Evolutionary conservation across 2,888 invertebrate genomes (phyloP), one percentile per base, ranked within the genome.

Genomic region (Hirtodrosophila confusa): DNA sequence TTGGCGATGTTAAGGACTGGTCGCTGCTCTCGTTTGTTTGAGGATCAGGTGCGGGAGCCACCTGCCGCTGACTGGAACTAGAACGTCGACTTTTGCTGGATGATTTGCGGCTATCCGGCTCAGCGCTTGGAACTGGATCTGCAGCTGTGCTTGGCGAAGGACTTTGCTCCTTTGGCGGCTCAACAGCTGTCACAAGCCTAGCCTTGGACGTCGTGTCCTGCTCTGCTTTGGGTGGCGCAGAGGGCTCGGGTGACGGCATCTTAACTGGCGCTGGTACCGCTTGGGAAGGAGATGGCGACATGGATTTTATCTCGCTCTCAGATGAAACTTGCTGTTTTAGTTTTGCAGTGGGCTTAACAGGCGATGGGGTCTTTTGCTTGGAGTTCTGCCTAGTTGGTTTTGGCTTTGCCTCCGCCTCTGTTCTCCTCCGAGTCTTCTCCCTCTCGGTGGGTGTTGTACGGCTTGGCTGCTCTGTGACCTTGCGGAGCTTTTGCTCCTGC

Each of bases 301-400:
- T 36, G 17, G 88, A 63, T 17, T 63, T 55, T 0, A 56, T 47
- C 1, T 86, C 88, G 10, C 63, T 75, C 3, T 84, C 78, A 0
- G 71, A 67, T 10, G 88, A 80, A 0, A 11, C 7, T 23, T 86
- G 80, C 36, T 56, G 39, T 31, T 63, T 76, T 0, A 45, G 17
- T 11, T 68, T 73, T 0, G 53, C 2, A n/a, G 57, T 62, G 0
- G 55, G 62, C 40, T 80, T 85, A 4, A 67, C 64, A 0, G 89
- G 80, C 0, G 78, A 77, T 0, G 82, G 83, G n/a, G 44, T 86
- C 49, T 89, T 88, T 6, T 82, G 83, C 45, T 85, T 87, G 9
- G 87, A 85, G 9, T 50, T 33, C 37, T 86, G 88, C 0, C 58
- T 37, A 27, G 37, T 62, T 2, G 63, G 33, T 31, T 70, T 80